Evolutionary conservation across 2,888 invertebrate genomes (phyloP).

Genomic region (Chrysotoxum bicinctum): DNA sequence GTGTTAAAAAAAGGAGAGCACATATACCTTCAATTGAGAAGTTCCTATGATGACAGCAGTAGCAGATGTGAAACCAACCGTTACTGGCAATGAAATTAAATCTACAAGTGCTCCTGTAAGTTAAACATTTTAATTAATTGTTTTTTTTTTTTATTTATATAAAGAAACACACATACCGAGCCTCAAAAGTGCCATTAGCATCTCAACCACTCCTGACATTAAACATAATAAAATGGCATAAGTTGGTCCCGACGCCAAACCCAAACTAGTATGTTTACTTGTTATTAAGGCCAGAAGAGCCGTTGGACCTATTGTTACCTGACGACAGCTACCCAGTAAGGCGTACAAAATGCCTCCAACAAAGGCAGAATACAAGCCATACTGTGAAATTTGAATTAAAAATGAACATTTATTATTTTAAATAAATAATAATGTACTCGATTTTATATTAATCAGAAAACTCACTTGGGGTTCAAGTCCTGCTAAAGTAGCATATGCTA

Average conservation of each 20-base stretch:
- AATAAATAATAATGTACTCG: not conserved
- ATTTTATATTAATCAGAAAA: not conserved
- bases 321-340: conserved; percentile 93
- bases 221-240: conserved; percentile 93
- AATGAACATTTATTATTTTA: not conserved
- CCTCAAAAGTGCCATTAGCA: conserved; percentile 91
- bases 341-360: conserved; percentile 96
- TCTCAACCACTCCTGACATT: conserved; percentile 90
- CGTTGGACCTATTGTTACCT: conserved; percentile 94
- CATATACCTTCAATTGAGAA: conserved; percentile 88
- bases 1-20: not conserved
- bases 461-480: conserved; percentile 91
- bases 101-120: conserved; percentile 90
- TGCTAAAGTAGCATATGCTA: conserved; percentile 95
- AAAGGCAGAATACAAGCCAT: conserved; percentile 97
- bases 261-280: conserved; percentile 83
- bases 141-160: not conserved
- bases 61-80: conserved; percentile 94
- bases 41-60: conserved; percentile 94
- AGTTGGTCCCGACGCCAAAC: conserved; percentile 83
- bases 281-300: conserved; percentile 96
- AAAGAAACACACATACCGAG: conserved; percentile 83
- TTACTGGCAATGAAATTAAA: conserved; percentile 94
- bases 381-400: conserved; percentile 83
- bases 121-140: not conserved